Conservation (phyloP, 2,888 invertebrate species). For the Mesoligia furuncula region DNA sequence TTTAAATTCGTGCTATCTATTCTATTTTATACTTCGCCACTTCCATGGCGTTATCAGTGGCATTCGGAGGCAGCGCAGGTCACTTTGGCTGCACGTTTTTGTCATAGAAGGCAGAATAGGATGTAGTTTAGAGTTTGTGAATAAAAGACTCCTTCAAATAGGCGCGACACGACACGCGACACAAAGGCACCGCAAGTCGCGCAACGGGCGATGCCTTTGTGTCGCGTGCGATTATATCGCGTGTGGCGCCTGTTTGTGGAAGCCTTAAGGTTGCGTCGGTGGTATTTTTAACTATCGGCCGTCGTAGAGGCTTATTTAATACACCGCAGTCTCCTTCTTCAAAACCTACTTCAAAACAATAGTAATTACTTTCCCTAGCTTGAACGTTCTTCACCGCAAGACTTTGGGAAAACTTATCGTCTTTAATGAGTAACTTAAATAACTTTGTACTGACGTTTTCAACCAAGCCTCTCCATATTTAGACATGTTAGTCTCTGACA, state of each 20-base stretch:
- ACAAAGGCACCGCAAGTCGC: no score
- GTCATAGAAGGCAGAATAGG: neutral
- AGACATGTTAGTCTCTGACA: conserved; percentile 10
- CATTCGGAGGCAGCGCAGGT: no score
- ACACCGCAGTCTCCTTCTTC: neutral
- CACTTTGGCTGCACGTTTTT: no score
- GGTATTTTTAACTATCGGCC: neutral
- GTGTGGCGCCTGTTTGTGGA: no score
- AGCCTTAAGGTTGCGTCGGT: neutral
- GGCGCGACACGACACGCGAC: no score
- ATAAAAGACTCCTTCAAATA: no score
- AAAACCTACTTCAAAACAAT: neutral
- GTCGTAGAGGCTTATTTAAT: neutral
- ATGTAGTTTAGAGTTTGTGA: no score
- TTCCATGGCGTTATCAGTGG: no score
- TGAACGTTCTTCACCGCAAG: neutral
- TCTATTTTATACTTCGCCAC: no score
- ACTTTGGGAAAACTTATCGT: conserved; percentile 6
- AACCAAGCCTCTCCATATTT: conserved; percentile 26
- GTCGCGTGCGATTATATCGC: no score
- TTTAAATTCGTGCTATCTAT: no score
- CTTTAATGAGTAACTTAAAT: conserved; percentile 20
- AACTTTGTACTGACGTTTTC: neutral
- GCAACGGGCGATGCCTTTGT: no score
- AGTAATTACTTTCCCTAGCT: neutral